phyloP scores from a whole-genome alignment of 2,113 vertebrate genomes.

The Trogon surrucura region DNA sequence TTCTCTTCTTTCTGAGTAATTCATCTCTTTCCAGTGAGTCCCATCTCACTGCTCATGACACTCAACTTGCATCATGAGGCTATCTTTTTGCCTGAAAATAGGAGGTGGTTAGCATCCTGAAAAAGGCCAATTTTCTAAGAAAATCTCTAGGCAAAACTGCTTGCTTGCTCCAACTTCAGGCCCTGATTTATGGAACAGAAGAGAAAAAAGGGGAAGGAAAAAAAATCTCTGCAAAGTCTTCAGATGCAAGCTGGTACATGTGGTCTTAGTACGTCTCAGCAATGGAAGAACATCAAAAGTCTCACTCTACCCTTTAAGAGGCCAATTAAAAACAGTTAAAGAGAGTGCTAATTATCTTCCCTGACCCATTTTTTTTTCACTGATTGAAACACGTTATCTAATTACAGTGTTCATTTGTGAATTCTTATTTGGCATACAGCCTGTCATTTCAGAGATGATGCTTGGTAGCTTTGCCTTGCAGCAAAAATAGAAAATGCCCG shows the following conservation, averaged over 20 bases:
- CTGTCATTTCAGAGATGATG: background rate
- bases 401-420: background rate
- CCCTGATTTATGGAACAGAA: background rate
- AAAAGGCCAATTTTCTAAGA: background rate
- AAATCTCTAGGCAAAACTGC: background rate
- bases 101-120: background rate
- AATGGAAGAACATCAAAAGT: background rate
- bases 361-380: background rate
- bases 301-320: background rate
- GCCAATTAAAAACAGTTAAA: slow-evolving; percentile 20
- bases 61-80: background rate
- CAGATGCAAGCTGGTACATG: background rate
- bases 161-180: background rate
- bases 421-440: background rate
- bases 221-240: background rate
- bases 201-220: background rate
- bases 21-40: background rate
- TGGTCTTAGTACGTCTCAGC: background rate
- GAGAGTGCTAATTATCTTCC: background rate
- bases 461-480: background rate
- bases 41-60: background rate
- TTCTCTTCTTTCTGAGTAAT: background rate
- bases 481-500: background rate
- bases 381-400: background rate
- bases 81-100: background rate